These are phyloP conservation scores for Sebastes fasciatus DNA, from an alignment of 2,113 vertebrate genomes.

Conservation along the genomic window DNA sequence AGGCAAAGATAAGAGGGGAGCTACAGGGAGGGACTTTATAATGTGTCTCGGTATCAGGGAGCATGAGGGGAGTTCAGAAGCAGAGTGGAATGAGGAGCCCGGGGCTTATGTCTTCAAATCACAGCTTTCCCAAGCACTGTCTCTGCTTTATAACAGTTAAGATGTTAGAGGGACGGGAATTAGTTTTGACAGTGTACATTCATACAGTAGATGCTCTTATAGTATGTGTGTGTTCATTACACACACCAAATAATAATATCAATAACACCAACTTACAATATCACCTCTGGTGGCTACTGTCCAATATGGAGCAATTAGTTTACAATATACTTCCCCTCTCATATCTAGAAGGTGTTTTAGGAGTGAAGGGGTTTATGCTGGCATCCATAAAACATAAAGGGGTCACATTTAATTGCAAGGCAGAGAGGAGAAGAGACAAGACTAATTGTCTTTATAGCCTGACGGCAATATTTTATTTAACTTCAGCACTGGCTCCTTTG, in stretches of 20 bases:
- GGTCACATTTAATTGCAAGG: constrained; percentile 85
- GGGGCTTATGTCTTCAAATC: constrained; percentile 74
- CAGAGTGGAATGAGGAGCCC: constrained; percentile 71
- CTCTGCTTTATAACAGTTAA: constrained; percentile 52
- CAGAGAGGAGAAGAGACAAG: constrained; percentile 79
- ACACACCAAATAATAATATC: constrained; percentile 24
- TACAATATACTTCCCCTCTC: constrained; percentile 58
- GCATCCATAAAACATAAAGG: constrained; percentile 86
- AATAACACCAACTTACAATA: constrained; percentile 45
- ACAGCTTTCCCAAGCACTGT: constrained; percentile 67
- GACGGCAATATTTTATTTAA: constrained; percentile 85
- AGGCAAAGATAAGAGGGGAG: constrained; percentile 75
- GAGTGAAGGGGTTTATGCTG: constrained; percentile 69
- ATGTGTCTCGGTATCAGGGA: constrained; percentile 75
- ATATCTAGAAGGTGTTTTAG: constrained; percentile 67
- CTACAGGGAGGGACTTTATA: constrained; percentile 76
- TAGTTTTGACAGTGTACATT: constrained; percentile 45
- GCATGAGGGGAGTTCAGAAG: constrained; percentile 64
- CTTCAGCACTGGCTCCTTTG: constrained; percentile 71
- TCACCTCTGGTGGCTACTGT: constrained; percentile 47
- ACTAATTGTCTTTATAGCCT: constrained; percentile 86
- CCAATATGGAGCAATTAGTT: constrained; percentile 66
- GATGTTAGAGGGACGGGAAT: constrained; percentile 55
- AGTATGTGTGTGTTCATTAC: constrained; percentile 34
- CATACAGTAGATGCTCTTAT: constrained; percentile 9